phyloP scores from a whole-genome alignment of 1,140 invertebrate genomes.

The Drosophila sturtevanti region DNA sequence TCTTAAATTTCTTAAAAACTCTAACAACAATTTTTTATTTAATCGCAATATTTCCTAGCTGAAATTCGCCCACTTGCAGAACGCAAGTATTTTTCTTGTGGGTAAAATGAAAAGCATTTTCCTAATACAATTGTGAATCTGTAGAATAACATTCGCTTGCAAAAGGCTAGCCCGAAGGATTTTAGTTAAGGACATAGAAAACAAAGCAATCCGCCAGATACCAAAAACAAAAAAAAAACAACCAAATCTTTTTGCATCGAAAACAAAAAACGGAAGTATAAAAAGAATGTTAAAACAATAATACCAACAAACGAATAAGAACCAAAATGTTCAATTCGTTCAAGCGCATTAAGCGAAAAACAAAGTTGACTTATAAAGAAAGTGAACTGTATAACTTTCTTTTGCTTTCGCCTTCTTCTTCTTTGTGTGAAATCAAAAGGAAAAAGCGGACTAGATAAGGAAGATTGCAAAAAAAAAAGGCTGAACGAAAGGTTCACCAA shows the following conservation, averaged over 20 bases:
- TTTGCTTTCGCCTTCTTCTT: constrained; percentile 9
- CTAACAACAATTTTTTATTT: not conserved
- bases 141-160: constrained; percentile 9
- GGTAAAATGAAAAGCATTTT: not conserved
- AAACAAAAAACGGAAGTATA: constrained; percentile 5
- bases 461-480: constrained; percentile 21
- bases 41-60: not conserved
- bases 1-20: not conserved
- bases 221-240: too few species aligned
- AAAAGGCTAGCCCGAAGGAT: constrained; percentile 34
- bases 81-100: not conserved
- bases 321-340: constrained; percentile 45
- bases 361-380: constrained; percentile 44
- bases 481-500: constrained; percentile 38
- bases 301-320: constrained; percentile 39
- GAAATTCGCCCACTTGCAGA: too few species aligned
- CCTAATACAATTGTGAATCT: not conserved
- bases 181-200: constrained; percentile 35
- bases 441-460: constrained; percentile 62
- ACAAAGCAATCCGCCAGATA: constrained; percentile 38
- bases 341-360: constrained; percentile 64
- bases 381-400: constrained; percentile 29
- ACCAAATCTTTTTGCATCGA: constrained; percentile 3
- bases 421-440: constrained; percentile 41
- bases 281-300: constrained; percentile 58